A percentile compares a stretch with the other conserved stretches of the same genome.
Evolutionary conservation across 2,113 vertebrate species (phyloP).

Genomic region (Tyto alba): DNA sequence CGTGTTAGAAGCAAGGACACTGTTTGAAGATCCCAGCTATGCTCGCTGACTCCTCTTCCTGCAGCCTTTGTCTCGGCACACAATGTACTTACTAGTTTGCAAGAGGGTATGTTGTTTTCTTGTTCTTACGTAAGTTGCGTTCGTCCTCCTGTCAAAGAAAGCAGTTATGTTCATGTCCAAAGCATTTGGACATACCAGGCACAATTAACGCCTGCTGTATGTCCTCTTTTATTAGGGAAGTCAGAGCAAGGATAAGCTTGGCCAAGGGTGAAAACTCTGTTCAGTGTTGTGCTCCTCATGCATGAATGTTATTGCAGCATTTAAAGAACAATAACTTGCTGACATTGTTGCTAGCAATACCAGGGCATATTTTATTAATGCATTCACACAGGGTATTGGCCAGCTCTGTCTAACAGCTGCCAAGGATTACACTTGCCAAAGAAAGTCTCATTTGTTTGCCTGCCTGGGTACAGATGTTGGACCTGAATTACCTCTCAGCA

Average conservation of each 20-base stretch:
- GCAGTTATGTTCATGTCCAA: background rate
- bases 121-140: background rate
- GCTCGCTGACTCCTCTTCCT: background rate
- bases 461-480: background rate
- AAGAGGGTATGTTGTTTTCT: background rate
- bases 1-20: background rate
- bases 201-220: background rate
- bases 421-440: background rate
- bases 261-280: background rate
- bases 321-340: constrained; percentile 30
- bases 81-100: background rate
- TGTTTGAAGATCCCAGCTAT: background rate
- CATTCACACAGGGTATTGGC: background rate
- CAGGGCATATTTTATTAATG: background rate
- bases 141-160: background rate
- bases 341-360: background rate
- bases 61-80: background rate
- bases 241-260: background rate
- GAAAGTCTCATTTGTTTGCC: background rate
- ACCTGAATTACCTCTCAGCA: background rate
- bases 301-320: background rate
- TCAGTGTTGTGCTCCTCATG: background rate
- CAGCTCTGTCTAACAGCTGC: background rate
- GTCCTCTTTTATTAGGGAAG: background rate
- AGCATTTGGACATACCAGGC: background rate